Evolutionary conservation across 2,113 vertebrate genomes (phyloP).

Genomic region (Capreolus pygargus): DNA sequence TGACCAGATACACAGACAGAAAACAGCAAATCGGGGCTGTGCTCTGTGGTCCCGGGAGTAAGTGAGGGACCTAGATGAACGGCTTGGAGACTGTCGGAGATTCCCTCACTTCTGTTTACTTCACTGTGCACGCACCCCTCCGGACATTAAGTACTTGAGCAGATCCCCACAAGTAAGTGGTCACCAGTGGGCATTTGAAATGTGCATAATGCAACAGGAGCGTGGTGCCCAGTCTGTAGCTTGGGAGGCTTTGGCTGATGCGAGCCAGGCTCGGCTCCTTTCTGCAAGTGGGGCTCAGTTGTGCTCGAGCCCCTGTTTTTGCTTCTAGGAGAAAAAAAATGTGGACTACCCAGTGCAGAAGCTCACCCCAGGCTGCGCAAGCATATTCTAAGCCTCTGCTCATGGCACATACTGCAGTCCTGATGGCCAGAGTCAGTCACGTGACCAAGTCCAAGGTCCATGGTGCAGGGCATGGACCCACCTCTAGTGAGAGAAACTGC

Average conservation of each 20-base stretch:
- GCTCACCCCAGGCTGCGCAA: not conserved
- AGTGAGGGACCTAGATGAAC: rapidly evolving
- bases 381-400: not conserved
- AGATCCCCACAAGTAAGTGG: not conserved
- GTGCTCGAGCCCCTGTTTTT: not conserved
- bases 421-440: not conserved
- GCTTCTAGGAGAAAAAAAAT: not conserved
- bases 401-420: not conserved
- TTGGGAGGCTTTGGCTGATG: not conserved
- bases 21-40: not conserved
- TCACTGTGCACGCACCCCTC: not conserved
- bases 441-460: not conserved
- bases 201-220: rapidly evolving
- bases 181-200: not conserved
- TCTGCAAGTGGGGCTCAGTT: not conserved
- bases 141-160: not conserved
- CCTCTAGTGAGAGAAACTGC: not conserved
- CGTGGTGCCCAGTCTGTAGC: not conserved
- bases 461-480: rapidly evolving
- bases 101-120: not conserved
- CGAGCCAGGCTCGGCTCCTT: not conserved
- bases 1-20: not conserved
- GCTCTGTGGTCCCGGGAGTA: not conserved
- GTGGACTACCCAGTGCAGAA: not conserved
- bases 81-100: rapidly evolving